Evolutionary conservation across 2,797 vertebrate genomes (phyloP).

Genomic region (Odontamblyopus lacepedii): DNA sequence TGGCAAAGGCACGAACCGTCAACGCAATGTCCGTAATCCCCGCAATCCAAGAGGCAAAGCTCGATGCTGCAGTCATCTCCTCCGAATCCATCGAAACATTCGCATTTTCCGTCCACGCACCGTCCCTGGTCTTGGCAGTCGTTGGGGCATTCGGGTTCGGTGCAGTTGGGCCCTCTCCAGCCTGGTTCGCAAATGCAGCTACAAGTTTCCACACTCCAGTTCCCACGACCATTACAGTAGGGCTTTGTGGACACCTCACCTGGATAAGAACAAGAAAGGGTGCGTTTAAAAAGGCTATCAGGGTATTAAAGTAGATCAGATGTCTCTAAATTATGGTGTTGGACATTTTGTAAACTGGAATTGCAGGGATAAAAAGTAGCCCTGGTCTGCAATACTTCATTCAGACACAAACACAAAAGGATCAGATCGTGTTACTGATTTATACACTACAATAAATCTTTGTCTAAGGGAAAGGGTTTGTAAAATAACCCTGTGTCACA

Average conservation of each 20-base stretch:
- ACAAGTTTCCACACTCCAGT: conserved; percentile 87
- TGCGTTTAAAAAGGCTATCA: conserved; percentile 6
- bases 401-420: background rate
- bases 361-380: background rate
- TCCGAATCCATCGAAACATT: conserved; percentile 90
- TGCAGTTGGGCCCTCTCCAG: conserved; percentile 88
- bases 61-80: conserved; percentile 88
- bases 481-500: background rate
- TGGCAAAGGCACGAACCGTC: conserved; percentile 86
- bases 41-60: conserved; percentile 85
- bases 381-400: background rate
- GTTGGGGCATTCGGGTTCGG: conserved; percentile 83
- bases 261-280: conserved; percentile 48
- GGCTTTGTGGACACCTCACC: conserved; percentile 88
- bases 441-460: conserved; percentile 2
- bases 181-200: conserved; percentile 86
- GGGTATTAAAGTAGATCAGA: background rate
- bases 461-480: background rate
- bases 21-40: conserved; percentile 84
- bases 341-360: background rate
- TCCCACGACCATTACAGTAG: conserved; percentile 91
- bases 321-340: conserved; percentile 2
- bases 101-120: conserved; percentile 86
- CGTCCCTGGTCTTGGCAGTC: conserved; percentile 97
- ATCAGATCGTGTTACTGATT: conserved; percentile 7